These are phyloP conservation scores for Okapia johnstoni DNA, from an alignment of 2,113 vertebrate species.

Conservation along the genomic window DNA sequence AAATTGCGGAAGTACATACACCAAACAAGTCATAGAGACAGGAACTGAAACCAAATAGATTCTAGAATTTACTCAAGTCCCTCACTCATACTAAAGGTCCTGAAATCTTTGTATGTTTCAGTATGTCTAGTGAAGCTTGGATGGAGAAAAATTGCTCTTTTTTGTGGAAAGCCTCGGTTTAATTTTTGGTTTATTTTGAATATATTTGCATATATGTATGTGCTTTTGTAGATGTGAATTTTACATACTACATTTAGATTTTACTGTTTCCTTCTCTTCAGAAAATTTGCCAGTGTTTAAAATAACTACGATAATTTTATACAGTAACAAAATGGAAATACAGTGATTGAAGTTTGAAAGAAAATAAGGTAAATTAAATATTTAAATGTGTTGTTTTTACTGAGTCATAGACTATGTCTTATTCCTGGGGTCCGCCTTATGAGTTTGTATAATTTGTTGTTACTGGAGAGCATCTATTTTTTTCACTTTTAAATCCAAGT, in stretches of 20 bases:
- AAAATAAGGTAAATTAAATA: background rate
- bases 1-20: background rate
- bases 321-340: background rate
- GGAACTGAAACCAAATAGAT: background rate
- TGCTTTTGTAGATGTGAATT: background rate
- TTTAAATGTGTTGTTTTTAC: background rate
- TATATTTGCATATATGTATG: background rate
- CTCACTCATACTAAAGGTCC: background rate
- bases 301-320: constrained; percentile 1
- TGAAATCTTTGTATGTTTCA: background rate
- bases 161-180: background rate
- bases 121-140: background rate
- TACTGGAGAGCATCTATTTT: background rate
- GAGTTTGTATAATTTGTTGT: background rate
- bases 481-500: background rate
- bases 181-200: background rate
- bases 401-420: background rate
- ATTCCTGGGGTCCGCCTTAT: background rate
- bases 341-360: background rate
- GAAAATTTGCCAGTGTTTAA: constrained; percentile 7
- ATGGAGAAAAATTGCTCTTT: background rate
- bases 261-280: background rate
- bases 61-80: background rate
- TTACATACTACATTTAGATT: background rate
- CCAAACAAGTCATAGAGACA: background rate